Evolutionary conservation across 1,140 invertebrate species (phyloP), one percentile per base, ranked within the genome.

Genomic region (Penaeus japonicus): DNA sequence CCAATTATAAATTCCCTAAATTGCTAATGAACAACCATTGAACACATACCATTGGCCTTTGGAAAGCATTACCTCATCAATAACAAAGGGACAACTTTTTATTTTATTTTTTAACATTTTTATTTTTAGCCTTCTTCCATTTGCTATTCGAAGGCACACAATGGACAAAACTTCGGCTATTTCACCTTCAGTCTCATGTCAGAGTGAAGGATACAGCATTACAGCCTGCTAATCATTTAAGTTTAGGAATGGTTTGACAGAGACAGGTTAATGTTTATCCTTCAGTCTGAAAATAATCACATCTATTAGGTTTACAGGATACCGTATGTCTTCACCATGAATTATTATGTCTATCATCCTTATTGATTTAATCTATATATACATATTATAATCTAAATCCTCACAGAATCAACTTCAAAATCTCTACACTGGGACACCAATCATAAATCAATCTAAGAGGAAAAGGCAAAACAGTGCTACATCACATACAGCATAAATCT

Each of bases 391-490:
- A 12, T 47, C 47, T 47, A 47, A 47, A 47, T 47, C 47, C 47
- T 47, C 47, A 47, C 47, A 47, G 47, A 73, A 77, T 88, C 80
- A 88, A 32, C 70, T 73, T 73, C 24, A 32, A 55, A 84, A 83
- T 82, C 54, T 81, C 75, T 54, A 88, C 80, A 83, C 85, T 80
- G 78, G 24, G 73, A 88, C 80, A 88, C 87, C 87, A 81, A 88
- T 88, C 57, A 88, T 59, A 88, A 82, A 73, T 81, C 80, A 82
- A 47, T 47, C 47, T 55, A 88, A 83, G 87, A 88, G 87, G 87
- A 83, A 88, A 55, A 84, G 87, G 87, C 80, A 88, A 88, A 88
- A 88, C 73, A 81, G 83, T 88, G 80, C 87, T 88, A 88, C 87
- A 62, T 88, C 87, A 88, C 87, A 88, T 88, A 83, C 73, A 87